These are phyloP conservation scores for Euschistus heros DNA, from an alignment of 1,140 invertebrate species.

Conservation along the genomic window DNA sequence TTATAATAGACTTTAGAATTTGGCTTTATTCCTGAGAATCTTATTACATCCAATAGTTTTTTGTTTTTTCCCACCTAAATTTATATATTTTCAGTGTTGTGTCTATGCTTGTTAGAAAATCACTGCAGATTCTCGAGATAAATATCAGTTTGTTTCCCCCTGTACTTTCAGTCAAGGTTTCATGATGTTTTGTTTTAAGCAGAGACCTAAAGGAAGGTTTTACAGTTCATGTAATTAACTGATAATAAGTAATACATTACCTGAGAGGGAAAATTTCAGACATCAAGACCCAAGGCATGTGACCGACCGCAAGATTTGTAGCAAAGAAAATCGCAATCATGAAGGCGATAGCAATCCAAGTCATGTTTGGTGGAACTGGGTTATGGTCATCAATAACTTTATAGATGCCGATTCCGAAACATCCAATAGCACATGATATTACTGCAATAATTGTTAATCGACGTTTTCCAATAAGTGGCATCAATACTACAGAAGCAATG, in stretches of 20 bases:
- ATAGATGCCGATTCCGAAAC: background rate
- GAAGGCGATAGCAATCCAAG: constrained; percentile 28
- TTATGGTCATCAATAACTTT: too few relatives aligned
- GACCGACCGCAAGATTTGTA: constrained; percentile 27
- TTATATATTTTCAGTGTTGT: too few relatives aligned
- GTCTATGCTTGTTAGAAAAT: too few relatives aligned
- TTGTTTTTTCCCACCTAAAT: too few relatives aligned
- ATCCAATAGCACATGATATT: background rate
- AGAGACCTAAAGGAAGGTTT: too few relatives aligned
- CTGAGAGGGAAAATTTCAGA: constrained; percentile 29
- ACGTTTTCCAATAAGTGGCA: constrained; percentile 1
- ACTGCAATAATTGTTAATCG: background rate
- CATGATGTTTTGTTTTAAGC: too few relatives aligned
- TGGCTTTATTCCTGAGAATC: too few relatives aligned
- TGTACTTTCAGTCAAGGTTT: too few relatives aligned
- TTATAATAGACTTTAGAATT: too few relatives aligned
- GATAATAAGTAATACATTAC: constrained; percentile 15
- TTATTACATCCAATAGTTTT: too few relatives aligned
- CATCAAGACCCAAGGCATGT: constrained; percentile 29
- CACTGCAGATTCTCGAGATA: too few relatives aligned
- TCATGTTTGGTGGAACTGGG: background rate
- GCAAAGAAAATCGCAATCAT: constrained; percentile 27
- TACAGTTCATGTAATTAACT: background rate
- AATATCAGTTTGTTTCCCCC: too few relatives aligned
- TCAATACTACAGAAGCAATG: background rate